phyloP scores from a whole-genome alignment of 1,140 invertebrate genomes.

The Sitodiplosis mosellana region DNA sequence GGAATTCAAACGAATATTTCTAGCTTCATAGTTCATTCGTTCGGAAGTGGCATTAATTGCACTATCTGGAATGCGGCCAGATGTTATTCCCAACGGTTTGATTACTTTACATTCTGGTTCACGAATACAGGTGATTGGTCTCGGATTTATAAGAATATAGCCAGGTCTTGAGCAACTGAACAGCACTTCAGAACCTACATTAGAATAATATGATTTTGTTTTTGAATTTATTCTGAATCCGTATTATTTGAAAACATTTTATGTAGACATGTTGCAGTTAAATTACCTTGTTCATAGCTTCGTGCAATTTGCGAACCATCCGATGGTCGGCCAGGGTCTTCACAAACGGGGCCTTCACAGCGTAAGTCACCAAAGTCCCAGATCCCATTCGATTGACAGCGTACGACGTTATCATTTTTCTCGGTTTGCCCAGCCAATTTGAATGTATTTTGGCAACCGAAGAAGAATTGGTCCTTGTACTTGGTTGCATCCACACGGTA shows the following conservation, averaged over 20 bases:
- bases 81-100: constrained; percentile 75
- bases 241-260: no score
- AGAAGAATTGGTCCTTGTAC: constrained; percentile 85
- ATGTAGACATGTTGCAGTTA: no score
- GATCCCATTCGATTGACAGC: constrained; percentile 74
- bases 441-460: constrained; percentile 91
- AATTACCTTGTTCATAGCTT: constrained; percentile 67
- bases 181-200: constrained; percentile 54
- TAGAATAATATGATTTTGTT: no score
- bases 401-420: constrained; percentile 78
- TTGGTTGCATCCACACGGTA: constrained; percentile 73
- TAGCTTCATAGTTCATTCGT: constrained; percentile 78
- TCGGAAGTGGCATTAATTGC: constrained; percentile 94
- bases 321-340: constrained; percentile 82
- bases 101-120: constrained; percentile 90
- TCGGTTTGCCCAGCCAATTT: constrained; percentile 82
- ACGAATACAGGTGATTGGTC: constrained; percentile 76
- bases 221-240: no score
- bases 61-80: constrained; percentile 80
- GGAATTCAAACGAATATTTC: constrained; percentile 76
- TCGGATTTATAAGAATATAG: constrained; percentile 78
- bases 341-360: constrained; percentile 89
- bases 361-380: constrained; percentile 95
- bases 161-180: constrained; percentile 82
- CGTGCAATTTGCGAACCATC: constrained; percentile 76